Evolutionary conservation across 2,797 vertebrate genomes (phyloP), one percentile per base, ranked within the genome.

Genomic region (Brachyrhaphis roseni): DNA sequence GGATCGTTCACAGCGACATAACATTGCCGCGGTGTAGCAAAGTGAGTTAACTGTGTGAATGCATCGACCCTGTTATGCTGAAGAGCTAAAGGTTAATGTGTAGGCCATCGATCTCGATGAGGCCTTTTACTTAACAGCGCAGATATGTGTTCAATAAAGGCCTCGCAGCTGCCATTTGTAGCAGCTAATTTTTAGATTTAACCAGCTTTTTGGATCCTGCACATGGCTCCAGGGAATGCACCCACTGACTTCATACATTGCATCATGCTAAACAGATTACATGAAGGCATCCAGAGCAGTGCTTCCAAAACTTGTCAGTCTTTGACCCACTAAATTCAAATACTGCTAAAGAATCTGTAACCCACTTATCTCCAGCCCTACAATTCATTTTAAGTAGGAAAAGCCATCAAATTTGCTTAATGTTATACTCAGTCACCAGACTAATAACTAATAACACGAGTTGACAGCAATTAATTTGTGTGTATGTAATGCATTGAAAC

Each of bases 41-140:
- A 90, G 83, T 89, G 87, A 91, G 90, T 92, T 92, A 93, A 89
- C 89, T 87, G 84, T 75, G 83, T 84, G 81, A 86, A 84, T 2
- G 36, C 90, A 94, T 95, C 57, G 94, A 96, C 95, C 90, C 84
- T 16, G 81, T 90, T 89, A 85, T 90, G 91, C 88, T 86, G 88
- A 92, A 82, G 91, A 92, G 91, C 91, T 88, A 94, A 95, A 96
- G 95, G 94, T 95, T 96, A 96, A 96, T 94, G 92, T 93, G 91
- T 91, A 90, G 85, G 89, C 81, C 86, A 96, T 96, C 71, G 94
- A 95, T 95, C 93, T 89, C 85, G 93, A 93, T 93, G 87, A 94
- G 91, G 84, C 87, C 85, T 94, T 95, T 94, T 94, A 94, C 94
- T 95, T 93, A 93, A 94, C 88, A 91, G 82, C 43, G 36, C 84